Base-by-base conservation (phyloP, 2,797 vertebrate genomes). In the Molossus molossus region DNA sequence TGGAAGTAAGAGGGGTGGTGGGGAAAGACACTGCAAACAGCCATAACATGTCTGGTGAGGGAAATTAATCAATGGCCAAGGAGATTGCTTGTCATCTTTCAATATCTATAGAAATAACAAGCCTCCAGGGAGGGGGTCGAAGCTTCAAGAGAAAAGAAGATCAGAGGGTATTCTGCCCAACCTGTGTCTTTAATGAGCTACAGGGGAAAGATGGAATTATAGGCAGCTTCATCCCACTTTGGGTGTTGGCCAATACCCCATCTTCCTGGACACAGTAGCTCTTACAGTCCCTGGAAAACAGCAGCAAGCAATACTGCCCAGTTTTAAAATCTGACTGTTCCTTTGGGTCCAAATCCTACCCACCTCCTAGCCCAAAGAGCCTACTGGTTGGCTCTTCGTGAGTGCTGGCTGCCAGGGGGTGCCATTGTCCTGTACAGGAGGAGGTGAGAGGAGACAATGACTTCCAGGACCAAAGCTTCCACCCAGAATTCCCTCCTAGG, bases 31-130 rank as follows among this genome's bases (percentile, higher is more conserved):
- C 69, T 91, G 57, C 21, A 80, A 95, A 92, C 10, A 94, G 85
- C 82, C 70, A 40, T 69, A 91, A 87, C 87, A 72, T 64, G 5
- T 95, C 94, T 94, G 86, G 86, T 80, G 89, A 97, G 96, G 87
- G 80, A 95, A 95, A 96, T 97, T 91, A 97, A 97, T 97, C 97
- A 97, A 95, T 96, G 95, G 86, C 88, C 88, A 87, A 94, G 94
- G 88, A 97, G 97, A 96, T 91, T 96, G 95, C 97, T 96, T 97
- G 97, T 97, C 97, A 95, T 96, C 96, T 95, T 97, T 96, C 95
- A 96, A 96, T 97, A 97, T 92, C 91, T 95, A 92, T 94, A 97
- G 94, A 95, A 95, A 96, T 96, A 97, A 97, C 25, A 91, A 92
- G 97, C 80, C 96, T 96, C 95, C 58, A 77, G 97, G 94, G 96